phyloP scores from a whole-genome alignment of 2,888 invertebrate species.

The Pheosia gnoma region DNA sequence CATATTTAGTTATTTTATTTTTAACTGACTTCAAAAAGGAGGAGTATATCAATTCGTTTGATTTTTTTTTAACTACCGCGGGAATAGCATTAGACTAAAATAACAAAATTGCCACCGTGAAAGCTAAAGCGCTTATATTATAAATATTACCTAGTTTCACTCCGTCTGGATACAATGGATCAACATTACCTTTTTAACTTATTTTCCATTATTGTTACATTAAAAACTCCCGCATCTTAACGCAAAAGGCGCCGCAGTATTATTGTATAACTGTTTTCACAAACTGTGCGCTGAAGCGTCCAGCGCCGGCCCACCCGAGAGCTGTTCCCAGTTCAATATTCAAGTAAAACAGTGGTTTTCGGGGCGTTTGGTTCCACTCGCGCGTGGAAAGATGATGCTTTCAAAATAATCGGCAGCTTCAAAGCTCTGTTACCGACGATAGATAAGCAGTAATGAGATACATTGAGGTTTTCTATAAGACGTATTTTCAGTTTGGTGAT shows the following conservation, averaged over 20 bases:
- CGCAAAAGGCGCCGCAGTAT: conserved; percentile 4
- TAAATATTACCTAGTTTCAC: background rate
- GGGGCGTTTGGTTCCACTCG: conserved; percentile 33
- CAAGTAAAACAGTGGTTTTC: conserved; percentile 45
- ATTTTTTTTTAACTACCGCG: too few relatives aligned
- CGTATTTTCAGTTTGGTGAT: background rate
- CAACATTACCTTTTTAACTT: background rate
- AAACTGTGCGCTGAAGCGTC: conserved; percentile 31
- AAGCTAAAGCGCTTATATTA: background rate
- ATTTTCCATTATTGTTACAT: conserved; percentile 10
- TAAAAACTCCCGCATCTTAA: conserved; percentile 19
- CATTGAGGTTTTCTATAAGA: background rate
- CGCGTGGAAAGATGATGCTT: conserved; percentile 39
- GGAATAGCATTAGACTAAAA: too few relatives aligned
- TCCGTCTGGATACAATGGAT: background rate
- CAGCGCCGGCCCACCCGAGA: conserved; percentile 51
- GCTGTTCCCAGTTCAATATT: conserved; percentile 39
- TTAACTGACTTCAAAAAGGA: too few relatives aligned
- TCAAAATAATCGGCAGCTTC: conserved; percentile 45
- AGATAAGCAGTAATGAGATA: background rate
- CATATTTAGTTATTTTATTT: too few relatives aligned
- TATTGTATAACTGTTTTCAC: conserved; percentile 39
- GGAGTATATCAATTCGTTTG: too few relatives aligned
- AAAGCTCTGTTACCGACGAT: conserved; percentile 19
- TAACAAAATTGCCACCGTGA: background rate